phyloP scores from a whole-genome alignment of 2,888 invertebrate species.

The Andrena hattorfiana region DNA sequence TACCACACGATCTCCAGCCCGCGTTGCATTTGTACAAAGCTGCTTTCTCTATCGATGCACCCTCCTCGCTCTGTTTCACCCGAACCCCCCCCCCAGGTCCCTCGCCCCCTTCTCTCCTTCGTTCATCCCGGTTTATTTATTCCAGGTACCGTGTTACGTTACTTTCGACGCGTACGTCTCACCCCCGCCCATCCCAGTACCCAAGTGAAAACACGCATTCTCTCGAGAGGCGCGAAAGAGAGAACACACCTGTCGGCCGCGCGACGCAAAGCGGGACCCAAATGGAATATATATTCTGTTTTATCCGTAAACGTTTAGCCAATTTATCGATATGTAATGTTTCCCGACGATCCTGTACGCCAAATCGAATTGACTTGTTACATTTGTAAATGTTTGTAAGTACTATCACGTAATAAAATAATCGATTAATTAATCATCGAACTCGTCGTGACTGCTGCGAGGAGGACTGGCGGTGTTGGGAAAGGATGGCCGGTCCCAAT shows the following conservation, averaged over 20 bases:
- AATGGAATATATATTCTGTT: slow-evolving; percentile 44
- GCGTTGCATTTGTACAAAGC: slow-evolving; percentile 69
- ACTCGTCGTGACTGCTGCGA: slow-evolving; percentile 34
- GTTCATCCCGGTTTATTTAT: slow-evolving; percentile 32
- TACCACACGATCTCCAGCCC: slow-evolving; percentile 43
- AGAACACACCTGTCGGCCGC: slow-evolving; percentile 35
- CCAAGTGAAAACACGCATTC: slow-evolving; percentile 7
- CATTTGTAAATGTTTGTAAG: slow-evolving; percentile 84
- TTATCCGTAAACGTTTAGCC: slow-evolving; percentile 62
- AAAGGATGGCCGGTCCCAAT: too few species aligned
- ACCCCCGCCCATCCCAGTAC: not conserved
- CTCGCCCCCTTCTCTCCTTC: not conserved
- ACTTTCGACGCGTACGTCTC: slow-evolving; percentile 1
- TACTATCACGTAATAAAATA: slow-evolving; percentile 82
- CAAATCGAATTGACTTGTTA: slow-evolving; percentile 83
- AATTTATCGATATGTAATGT: slow-evolving; percentile 75
- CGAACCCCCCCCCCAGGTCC: slow-evolving; percentile 1
- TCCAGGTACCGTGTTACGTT: slow-evolving; percentile 38
- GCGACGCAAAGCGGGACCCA: slow-evolving; percentile 39
- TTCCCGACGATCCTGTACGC: slow-evolving; percentile 81
- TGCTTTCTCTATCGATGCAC: slow-evolving; percentile 52
- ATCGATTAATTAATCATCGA: slow-evolving; percentile 78
- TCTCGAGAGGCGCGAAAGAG: slow-evolving; percentile 23
- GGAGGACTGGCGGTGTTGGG: too few species aligned
- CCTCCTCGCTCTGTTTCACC: slow-evolving; percentile 21